Percentiles rank a stretch among this genome's conserved stretches.
Conservation (phyloP, 2,888 invertebrate species). For the Cephus pulcher region DNA sequence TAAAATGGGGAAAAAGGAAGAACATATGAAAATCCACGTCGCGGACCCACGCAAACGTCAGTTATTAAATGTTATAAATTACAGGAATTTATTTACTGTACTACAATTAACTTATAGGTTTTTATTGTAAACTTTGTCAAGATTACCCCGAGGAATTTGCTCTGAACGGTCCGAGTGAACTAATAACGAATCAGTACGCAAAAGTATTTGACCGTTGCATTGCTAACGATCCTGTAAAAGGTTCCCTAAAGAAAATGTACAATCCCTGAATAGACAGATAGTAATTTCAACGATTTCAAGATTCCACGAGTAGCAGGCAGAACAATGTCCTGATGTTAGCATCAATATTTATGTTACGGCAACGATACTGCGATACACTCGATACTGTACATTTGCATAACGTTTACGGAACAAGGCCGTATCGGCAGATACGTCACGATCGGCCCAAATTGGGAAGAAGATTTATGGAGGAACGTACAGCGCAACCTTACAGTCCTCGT, state of each 20-base stretch:
- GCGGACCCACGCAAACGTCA: background rate
- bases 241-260: background rate
- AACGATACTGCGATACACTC: background rate
- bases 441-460: slow-evolving; percentile 49
- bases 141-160: background rate
- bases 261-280: background rate
- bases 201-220: background rate
- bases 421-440: slow-evolving; percentile 43
- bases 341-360: background rate
- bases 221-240: background rate
- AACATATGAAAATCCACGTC: background rate
- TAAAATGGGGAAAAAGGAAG: background rate
- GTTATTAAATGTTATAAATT: background rate
- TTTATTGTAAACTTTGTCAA: background rate
- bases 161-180: background rate
- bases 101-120: background rate
- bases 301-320: background rate
- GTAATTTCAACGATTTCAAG: background rate
- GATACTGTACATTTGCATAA: slow-evolving; percentile 40
- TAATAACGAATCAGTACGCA: background rate
- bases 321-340: background rate
- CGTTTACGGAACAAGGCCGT: slow-evolving; percentile 43
- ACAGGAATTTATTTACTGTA: background rate
- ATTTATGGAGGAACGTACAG: slow-evolving; percentile 42
- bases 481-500: background rate